These are phyloP conservation scores for Petroica traversi DNA, from an alignment of 2,113 vertebrate species.

Conservation along the genomic window DNA sequence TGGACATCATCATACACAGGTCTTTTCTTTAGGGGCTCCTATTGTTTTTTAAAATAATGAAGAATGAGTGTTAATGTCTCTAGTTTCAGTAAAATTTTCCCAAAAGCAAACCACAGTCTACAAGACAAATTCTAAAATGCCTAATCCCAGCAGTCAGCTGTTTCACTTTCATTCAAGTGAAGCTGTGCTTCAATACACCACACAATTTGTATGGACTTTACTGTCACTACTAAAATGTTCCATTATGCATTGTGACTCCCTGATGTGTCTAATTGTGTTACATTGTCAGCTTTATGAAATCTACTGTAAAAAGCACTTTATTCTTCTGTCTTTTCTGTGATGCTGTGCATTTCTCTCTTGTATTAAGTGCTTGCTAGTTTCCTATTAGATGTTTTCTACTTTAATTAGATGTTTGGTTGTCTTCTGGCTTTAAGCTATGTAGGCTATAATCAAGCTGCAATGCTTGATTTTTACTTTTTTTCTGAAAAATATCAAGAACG, in stretches of 20 bases:
- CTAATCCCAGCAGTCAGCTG: constrained; percentile 23
- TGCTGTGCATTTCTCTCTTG: constrained; percentile 43
- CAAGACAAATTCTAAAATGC: background rate
- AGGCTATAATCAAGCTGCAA: constrained; percentile 26
- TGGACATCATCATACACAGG: background rate
- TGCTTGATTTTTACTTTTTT: constrained; percentile 11
- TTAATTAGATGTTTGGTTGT: constrained; percentile 65
- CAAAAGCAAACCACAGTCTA: background rate
- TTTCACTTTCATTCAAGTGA: constrained; percentile 26
- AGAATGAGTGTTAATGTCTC: background rate
- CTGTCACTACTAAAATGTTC: constrained; percentile 42
- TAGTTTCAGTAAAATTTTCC: background rate
- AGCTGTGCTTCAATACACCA: background rate
- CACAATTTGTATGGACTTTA: constrained; percentile 21
- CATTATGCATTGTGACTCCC: constrained; percentile 53
- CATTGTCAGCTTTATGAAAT: constrained; percentile 65
- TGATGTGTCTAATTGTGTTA: constrained; percentile 66
- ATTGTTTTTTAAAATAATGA: background rate
- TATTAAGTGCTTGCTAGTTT: constrained; percentile 56
- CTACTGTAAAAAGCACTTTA: constrained; percentile 61
- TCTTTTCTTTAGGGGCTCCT: background rate
- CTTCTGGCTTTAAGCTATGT: constrained; percentile 26
- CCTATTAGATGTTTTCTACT: constrained; percentile 63
- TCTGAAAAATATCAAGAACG: constrained; percentile 2
- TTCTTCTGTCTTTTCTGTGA: constrained; percentile 50